These are phyloP conservation scores for Cantharis nigra DNA, from an alignment of 2,888 invertebrate species.

Conservation along the genomic window DNA sequence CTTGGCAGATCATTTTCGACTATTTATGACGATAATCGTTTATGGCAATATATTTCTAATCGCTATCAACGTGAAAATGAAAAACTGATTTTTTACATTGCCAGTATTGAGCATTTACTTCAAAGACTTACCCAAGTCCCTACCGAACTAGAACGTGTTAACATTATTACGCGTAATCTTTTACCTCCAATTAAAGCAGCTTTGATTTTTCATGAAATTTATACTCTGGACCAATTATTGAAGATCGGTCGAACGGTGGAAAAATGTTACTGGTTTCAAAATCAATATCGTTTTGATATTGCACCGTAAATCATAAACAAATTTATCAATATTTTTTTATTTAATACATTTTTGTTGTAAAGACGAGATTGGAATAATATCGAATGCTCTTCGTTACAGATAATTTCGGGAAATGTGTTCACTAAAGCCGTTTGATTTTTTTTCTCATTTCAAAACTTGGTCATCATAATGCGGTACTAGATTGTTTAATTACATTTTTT, in stretches of 20 bases:
- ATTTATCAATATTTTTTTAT: too few species aligned
- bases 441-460: too few species aligned
- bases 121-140: background rate
- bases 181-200: background rate
- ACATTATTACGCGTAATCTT: background rate
- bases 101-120: background rate
- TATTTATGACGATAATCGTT: background rate
- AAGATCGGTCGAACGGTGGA: background rate
- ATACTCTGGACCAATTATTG: background rate
- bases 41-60: background rate
- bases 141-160: background rate
- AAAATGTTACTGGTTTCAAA: background rate
- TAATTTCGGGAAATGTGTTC: too few species aligned
- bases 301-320: too few species aligned
- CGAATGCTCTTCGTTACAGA: too few species aligned
- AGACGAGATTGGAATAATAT: too few species aligned
- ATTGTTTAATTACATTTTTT: too few species aligned
- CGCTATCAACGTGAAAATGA: background rate
- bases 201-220: background rate
- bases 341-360: too few species aligned
- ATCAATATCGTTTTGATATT: background rate
- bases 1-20: background rate
- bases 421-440: too few species aligned
- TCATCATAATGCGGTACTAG: too few species aligned
- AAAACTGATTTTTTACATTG: background rate